These are phyloP conservation scores for Trypoxylus dichotomus DNA, from an alignment of 1,140 invertebrate genomes.

Conservation along the genomic window DNA sequence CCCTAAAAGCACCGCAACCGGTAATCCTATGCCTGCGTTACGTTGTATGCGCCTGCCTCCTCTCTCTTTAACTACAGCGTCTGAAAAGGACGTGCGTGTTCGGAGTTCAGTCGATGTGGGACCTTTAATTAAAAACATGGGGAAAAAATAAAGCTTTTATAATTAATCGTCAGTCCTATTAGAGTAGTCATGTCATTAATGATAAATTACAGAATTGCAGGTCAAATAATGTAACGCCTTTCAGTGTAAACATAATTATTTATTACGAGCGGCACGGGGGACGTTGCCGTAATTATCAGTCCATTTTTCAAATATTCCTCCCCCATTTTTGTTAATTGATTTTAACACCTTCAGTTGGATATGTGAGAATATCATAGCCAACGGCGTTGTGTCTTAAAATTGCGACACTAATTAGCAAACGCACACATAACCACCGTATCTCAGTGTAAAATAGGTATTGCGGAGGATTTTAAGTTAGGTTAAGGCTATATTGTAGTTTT, in stretches of 20 bases:
- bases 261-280: not conserved
- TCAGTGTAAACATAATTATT: constrained; percentile 26
- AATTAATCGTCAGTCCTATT: constrained; percentile 20
- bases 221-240: constrained; percentile 24
- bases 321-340: constrained; percentile 14
- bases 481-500: too few species aligned
- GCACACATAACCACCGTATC: too few species aligned
- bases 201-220: constrained; percentile 23
- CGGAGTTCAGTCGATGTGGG: constrained; percentile 10
- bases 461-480: too few species aligned
- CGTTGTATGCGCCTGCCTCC: not conserved
- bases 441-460: too few species aligned
- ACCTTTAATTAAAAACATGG: constrained; percentile 18
- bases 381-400: not conserved
- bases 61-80: not conserved
- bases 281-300: constrained; percentile 9
- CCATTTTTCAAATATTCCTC: constrained; percentile 10
- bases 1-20: constrained; percentile 6
- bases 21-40: not conserved
- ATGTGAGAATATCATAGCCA: not conserved
- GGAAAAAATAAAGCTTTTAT: constrained; percentile 22
- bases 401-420: not conserved
- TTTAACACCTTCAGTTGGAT: not conserved
- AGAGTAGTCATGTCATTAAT: constrained; percentile 24
- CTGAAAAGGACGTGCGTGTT: constrained; percentile 1